Conservation (phyloP, 2,113 vertebrate species). For the Dicrurus megarhynchus region DNA sequence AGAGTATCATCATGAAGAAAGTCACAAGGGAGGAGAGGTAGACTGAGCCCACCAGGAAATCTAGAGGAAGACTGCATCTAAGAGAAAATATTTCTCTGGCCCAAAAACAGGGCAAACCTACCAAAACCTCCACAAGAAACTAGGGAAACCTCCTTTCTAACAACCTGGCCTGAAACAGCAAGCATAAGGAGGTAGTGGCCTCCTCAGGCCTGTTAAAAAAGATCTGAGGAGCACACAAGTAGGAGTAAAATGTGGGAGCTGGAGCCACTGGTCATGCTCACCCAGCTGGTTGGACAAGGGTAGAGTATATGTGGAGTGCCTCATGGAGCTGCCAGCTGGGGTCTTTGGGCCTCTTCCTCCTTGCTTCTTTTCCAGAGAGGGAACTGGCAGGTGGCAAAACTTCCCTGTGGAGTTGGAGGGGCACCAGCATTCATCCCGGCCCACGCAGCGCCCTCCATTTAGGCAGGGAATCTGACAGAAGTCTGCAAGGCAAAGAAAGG, state of each 20-base stretch:
- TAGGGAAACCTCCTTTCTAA: not conserved
- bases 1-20: not conserved
- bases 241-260: not conserved
- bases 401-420: slow-evolving; percentile 89
- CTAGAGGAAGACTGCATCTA: not conserved
- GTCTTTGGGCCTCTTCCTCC: slow-evolving; percentile 11
- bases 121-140: not conserved
- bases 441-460: slow-evolving; percentile 92
- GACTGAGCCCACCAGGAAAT: not conserved
- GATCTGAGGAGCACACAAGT: not conserved
- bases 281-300: slow-evolving; percentile 84
- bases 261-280: slow-evolving; percentile 22
- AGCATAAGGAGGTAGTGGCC: not conserved
- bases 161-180: not conserved
- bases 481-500: slow-evolving; percentile 73
- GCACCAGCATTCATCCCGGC: slow-evolving; percentile 92
- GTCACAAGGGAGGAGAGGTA: not conserved
- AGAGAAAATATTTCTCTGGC: not conserved
- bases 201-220: not conserved
- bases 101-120: not conserved
- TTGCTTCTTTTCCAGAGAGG: slow-evolving; percentile 51
- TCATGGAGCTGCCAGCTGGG: slow-evolving; percentile 61
- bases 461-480: slow-evolving; percentile 93
- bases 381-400: slow-evolving; percentile 87
- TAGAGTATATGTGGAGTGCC: slow-evolving; percentile 84